Evolutionary conservation across 2,888 invertebrate genomes (phyloP).

Genomic region (Tiphia femorata): DNA sequence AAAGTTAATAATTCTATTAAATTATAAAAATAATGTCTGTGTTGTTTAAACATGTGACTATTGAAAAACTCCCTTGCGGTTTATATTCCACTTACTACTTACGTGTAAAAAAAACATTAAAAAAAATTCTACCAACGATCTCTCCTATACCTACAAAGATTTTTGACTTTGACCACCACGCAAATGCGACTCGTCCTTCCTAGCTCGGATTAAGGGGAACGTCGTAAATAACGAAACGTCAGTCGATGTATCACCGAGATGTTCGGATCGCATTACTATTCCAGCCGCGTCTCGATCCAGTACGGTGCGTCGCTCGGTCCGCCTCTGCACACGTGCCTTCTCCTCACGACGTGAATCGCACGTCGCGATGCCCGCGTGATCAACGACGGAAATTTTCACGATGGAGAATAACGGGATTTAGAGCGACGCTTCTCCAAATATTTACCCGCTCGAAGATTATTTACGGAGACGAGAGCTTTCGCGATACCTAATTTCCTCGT

Average conservation of each 20-base stretch:
- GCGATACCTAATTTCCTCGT: too few relatives aligned
- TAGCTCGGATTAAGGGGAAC: slow-evolving; percentile 53
- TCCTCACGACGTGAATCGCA: slow-evolving; percentile 27
- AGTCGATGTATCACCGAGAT: slow-evolving; percentile 61
- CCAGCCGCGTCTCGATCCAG: slow-evolving; percentile 42
- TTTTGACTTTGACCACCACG: too few relatives aligned
- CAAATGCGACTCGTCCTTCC: slow-evolving; percentile 47
- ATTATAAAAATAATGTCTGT: too few relatives aligned
- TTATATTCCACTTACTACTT: too few relatives aligned
- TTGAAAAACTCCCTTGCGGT: too few relatives aligned
- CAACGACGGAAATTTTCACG: slow-evolving; percentile 20
- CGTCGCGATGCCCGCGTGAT: slow-evolving; percentile 25
- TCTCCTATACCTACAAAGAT: too few relatives aligned
- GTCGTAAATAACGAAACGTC: slow-evolving; percentile 62
- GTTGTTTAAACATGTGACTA: too few relatives aligned
- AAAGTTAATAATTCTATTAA: too few relatives aligned
- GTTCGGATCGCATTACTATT: slow-evolving; percentile 63
- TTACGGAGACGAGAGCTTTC: neutral
- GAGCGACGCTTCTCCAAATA: neutral
- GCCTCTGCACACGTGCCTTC: slow-evolving; percentile 31
- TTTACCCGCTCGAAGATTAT: neutral
- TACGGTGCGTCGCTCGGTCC: slow-evolving; percentile 31
- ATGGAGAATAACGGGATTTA: slow-evolving; percentile 6
- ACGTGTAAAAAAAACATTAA: too few relatives aligned
- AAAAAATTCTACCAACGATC: too few relatives aligned